Evolutionary conservation across 2,113 vertebrate genomes (phyloP).

Genomic region (Tupaia tana): DNA sequence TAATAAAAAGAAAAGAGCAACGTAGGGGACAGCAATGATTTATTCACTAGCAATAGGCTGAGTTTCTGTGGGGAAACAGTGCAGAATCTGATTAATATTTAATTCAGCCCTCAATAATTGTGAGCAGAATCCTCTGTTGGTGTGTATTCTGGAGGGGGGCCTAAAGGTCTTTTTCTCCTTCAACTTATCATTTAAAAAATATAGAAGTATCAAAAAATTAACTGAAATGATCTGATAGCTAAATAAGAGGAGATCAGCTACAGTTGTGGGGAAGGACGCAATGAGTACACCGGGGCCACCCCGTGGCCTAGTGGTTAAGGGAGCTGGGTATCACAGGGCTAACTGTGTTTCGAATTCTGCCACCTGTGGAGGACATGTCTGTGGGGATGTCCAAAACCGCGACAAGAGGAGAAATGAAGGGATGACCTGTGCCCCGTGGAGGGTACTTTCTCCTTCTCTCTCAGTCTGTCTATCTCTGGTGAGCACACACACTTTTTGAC

Average conservation of each 20-base stretch:
- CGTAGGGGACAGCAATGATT: not conserved
- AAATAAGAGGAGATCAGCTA: not conserved
- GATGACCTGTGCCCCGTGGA: too few species aligned
- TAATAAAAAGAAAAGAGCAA: not conserved
- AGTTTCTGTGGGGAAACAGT: not conserved
- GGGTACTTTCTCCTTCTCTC: too few species aligned
- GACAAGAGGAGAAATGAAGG: too few species aligned
- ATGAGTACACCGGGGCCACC: not conserved
- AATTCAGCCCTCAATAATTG: not conserved
- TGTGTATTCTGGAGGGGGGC: not conserved
- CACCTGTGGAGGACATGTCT: too few species aligned
- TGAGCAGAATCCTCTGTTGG: not conserved
- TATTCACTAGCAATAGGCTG: not conserved
- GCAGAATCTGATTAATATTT: not conserved
- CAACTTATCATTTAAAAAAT: not conserved
- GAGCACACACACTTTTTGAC: too few species aligned
- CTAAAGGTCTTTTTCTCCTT: not conserved
- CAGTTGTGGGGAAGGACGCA: not conserved
- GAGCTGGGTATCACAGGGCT: too few species aligned
- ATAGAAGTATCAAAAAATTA: constrained; percentile 1
- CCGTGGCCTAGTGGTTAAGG: too few species aligned
- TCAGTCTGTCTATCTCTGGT: too few species aligned
- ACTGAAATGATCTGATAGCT: constrained; percentile 11
- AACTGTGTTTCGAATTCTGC: too few species aligned
- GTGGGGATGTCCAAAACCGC: too few species aligned